phyloP scores from a whole-genome alignment of 2,888 invertebrate species.

The Oscheius sp. region DNA sequence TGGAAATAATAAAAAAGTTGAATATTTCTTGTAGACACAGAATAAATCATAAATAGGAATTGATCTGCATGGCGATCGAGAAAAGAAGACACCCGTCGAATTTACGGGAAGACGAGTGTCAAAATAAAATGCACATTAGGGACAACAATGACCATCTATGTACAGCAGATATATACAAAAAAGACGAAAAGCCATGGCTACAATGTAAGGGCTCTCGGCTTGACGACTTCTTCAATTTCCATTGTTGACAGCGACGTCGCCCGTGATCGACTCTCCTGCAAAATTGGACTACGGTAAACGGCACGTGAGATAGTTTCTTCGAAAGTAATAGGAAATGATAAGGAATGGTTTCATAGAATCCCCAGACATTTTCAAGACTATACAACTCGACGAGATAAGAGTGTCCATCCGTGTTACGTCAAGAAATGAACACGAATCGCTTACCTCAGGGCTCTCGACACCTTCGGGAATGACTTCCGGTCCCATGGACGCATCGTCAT shows the following conservation, averaged over 20 bases:
- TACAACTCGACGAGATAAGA: neutral
- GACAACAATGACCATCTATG: conserved; percentile 1
- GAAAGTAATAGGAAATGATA: neutral
- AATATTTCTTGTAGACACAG: neutral
- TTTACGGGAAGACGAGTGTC: too few species aligned
- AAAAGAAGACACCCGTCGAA: too few species aligned
- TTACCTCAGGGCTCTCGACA: conserved; percentile 3
- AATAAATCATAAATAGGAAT: neutral
- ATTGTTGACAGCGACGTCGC: conserved; percentile 24
- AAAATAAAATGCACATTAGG: too few species aligned
- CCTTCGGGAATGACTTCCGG: conserved; percentile 11
- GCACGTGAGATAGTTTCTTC: conserved; percentile 1
- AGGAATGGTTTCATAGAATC: conserved; percentile 1
- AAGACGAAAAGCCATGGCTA: conserved; percentile 17
- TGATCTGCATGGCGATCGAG: conserved; percentile 30
- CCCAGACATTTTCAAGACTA: conserved; percentile 19
- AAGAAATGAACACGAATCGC: neutral
- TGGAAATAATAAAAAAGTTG: too few species aligned
- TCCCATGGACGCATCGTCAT: conserved; percentile 5
- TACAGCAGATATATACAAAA: conserved; percentile 29
- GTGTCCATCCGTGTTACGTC: neutral
- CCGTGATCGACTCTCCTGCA: conserved; percentile 25
- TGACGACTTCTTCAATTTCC: conserved; percentile 40
- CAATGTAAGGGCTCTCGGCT: conserved; percentile 48
- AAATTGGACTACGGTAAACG: neutral